Conservation (phyloP, 1,140 invertebrate genomes). For the Nasonia giraulti region DNA sequence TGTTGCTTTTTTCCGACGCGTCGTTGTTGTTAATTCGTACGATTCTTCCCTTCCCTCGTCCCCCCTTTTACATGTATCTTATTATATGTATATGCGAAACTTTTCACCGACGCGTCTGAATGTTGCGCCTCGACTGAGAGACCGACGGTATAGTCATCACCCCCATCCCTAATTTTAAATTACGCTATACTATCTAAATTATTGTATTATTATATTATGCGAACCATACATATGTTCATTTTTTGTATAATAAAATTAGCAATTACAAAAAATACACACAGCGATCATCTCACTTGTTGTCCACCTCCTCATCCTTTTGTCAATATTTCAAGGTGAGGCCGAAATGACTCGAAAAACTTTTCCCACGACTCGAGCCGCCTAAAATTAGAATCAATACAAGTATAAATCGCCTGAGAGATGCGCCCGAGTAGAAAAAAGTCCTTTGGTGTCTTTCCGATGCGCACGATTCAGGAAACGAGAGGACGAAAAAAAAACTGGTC, state of each 20-base stretch:
- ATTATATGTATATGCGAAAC: constrained; percentile 17
- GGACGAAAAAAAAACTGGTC: background rate
- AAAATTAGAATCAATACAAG: background rate
- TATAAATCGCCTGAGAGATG: background rate
- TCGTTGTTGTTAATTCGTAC: constrained; percentile 57
- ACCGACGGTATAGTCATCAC: constrained; percentile 58
- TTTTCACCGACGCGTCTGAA: constrained; percentile 58
- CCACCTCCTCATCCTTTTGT: background rate
- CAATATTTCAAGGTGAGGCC: background rate
- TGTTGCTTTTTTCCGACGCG: constrained; percentile 6
- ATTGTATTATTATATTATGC: constrained; percentile 57
- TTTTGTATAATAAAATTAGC: constrained; percentile 63
- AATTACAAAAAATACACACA: constrained; percentile 54
- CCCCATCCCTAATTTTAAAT: constrained; percentile 55
- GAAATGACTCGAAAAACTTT: background rate
- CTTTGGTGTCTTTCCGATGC: too few species aligned
- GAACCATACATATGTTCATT: constrained; percentile 57
- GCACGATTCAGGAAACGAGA: background rate
- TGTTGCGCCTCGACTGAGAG: constrained; percentile 59
- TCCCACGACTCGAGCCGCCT: background rate
- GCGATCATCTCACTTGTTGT: background rate
- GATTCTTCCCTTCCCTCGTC: background rate
- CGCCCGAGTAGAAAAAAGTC: too few species aligned
- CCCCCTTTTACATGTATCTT: constrained; percentile 23
- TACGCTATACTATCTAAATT: constrained; percentile 60